Base-by-base conservation (phyloP, 2,888 invertebrate species). In the Synergus umbraculus region DNA sequence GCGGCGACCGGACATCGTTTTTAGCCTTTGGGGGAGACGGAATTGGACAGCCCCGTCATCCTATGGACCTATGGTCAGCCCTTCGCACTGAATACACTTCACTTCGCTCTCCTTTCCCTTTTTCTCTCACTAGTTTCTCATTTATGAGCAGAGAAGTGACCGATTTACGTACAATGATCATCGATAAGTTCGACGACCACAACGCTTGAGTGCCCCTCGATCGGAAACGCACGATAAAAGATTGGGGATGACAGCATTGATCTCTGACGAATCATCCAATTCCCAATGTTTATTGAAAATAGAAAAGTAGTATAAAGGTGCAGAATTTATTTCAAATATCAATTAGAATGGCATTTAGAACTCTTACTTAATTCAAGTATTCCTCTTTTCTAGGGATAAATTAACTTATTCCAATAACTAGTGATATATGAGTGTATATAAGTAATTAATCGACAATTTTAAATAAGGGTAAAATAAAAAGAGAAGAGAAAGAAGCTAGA, bases 1-100 rank as follows among this genome's bases (percentile, higher is more conserved):
- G 90, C 90, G 90, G 88, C 86, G 88, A 88, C 89, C 90, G 90
- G 91, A 90, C 90, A 90, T 90, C 87, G 88, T 86, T 88, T 90
- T 88, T 86, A 81, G 84, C 79, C 81, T 81, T 81, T 83, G 87
- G 87, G 87, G 86, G 86, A 84, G 86, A 81, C 85, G 84, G 87
- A 87, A 87, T 87, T 81, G 67, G 60, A 78, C 82, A 81, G 78
- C 79, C 79, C 77, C 81, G 79, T 76, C 77, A 44, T 84, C 78
- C 78, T 78, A 85, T 81, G 67, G 60, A 84, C 78, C 78, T 78
- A 85, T 81, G 67, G 60, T 79, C 82, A 81, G 78, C 79, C 79
- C 77, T 78, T 78, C 60, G 80, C 69, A 37, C 76, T 76, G 65
- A 60, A 69, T 69, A 18, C 81, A 73, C 54, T 78, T 76, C 81